Evolutionary conservation across 1,140 invertebrate genomes (phyloP).

Genomic region (Drosophila lacteicornis): DNA sequence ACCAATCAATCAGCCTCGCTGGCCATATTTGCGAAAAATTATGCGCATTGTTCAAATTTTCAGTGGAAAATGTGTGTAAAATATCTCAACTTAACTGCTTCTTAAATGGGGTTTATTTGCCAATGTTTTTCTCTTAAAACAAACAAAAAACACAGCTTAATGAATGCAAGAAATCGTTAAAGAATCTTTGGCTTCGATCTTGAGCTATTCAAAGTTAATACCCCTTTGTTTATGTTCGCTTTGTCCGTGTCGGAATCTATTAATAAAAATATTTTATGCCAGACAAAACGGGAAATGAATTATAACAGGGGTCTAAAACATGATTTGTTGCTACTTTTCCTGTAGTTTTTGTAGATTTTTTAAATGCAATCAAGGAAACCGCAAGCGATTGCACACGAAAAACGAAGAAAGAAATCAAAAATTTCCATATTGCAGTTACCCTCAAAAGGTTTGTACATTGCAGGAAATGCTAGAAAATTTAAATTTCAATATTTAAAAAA

Average conservation of each 20-base stretch:
- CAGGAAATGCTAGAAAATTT: too few relatives aligned
- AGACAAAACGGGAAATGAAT: conserved; percentile 1
- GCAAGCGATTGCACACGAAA: background rate
- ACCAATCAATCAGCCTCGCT: conserved; percentile 69
- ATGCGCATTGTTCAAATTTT: conserved; percentile 52
- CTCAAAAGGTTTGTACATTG: too few relatives aligned
- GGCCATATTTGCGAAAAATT: conserved; percentile 53
- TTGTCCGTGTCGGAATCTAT: background rate
- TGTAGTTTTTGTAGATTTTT: conserved; percentile 1
- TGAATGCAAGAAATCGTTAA: background rate
- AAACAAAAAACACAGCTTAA: background rate
- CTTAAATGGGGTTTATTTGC: conserved; percentile 9
- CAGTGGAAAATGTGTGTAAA: conserved; percentile 12
- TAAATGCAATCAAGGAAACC: conserved; percentile 1
- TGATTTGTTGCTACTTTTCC: conserved; percentile 3
- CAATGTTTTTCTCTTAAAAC: background rate
- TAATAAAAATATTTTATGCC: background rate
- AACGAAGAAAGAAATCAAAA: background rate
- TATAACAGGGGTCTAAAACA: conserved; percentile 6
- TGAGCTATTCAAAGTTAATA: background rate
- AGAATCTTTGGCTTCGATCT: background rate
- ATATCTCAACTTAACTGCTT: conserved; percentile 7
- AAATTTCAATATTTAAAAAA: too few relatives aligned
- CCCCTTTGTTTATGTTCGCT: background rate
- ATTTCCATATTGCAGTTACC: background rate